A percentile compares a stretch with the other conserved stretches of the same genome.
phyloP scores from a whole-genome alignment of 37 sponge, comb jelly and placozoan species.

The Petrosia ficiformis region DNA sequence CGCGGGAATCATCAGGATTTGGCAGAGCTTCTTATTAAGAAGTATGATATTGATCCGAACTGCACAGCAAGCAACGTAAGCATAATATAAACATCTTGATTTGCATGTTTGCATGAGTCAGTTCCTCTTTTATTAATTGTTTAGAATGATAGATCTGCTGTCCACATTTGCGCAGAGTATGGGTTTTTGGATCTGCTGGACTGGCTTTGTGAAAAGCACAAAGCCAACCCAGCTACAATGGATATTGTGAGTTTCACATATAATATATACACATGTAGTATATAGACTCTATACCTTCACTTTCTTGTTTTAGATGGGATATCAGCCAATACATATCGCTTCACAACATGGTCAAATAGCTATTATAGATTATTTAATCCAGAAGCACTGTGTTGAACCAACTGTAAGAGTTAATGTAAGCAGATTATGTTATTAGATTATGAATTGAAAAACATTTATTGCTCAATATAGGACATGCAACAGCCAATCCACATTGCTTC shows the following conservation, averaged over 20 bases:
- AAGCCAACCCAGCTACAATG: slow-evolving; percentile 9
- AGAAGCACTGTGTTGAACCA: slow-evolving; percentile 13
- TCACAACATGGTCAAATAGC: slow-evolving; percentile 7
- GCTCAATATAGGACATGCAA: not conserved
- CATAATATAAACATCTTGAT: too few relatives aligned
- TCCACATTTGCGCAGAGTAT: slow-evolving; percentile 39
- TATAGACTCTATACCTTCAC: too few relatives aligned
- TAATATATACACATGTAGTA: not conserved
- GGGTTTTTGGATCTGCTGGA: slow-evolving; percentile 1
- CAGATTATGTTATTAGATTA: not conserved
- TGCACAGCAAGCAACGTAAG: too few relatives aligned
- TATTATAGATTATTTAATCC: slow-evolving; percentile 2
- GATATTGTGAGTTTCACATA: not conserved
- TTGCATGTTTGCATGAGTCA: too few relatives aligned
- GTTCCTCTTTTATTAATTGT: too few relatives aligned
- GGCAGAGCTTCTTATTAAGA: too few relatives aligned
- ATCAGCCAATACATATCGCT: slow-evolving; percentile 26
- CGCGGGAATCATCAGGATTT: too few relatives aligned
- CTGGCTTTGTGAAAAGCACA: slow-evolving; percentile 18
- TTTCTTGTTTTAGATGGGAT: slow-evolving; percentile 5
- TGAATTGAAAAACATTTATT: not conserved
- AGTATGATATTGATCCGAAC: too few relatives aligned
- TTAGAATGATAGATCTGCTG: too few relatives aligned
- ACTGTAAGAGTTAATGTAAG: slow-evolving; percentile 7
- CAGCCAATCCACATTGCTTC: slow-evolving; percentile 25